These are phyloP conservation scores for Chunga burmeisteri DNA, from an alignment of 2,113 vertebrate genomes.

Conservation along the genomic window DNA sequence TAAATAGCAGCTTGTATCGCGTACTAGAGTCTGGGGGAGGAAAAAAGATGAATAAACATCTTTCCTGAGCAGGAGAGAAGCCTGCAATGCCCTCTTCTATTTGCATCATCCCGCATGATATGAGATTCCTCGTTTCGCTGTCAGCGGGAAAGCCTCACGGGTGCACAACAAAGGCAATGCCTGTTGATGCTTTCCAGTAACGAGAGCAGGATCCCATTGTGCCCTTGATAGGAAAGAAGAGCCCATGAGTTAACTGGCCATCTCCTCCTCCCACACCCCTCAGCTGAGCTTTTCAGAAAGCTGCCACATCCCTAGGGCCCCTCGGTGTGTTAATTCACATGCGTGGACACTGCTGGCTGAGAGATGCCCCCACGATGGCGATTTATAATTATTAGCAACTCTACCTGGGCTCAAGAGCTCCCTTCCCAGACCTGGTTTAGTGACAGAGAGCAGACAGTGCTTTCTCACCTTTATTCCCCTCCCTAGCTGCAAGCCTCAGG, in stretches of 20 bases:
- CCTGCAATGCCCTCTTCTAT: not conserved
- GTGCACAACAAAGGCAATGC: not conserved
- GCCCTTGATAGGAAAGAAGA: not conserved
- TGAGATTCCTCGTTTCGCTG: not conserved
- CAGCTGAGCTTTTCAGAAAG: not conserved
- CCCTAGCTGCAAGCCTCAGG: not conserved
- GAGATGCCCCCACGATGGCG: not conserved
- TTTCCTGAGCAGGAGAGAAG: not conserved
- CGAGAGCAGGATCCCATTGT: not conserved
- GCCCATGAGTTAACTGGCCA: accelerated
- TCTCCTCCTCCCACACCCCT: not conserved
- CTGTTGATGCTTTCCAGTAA: not conserved
- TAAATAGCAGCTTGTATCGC: not conserved
- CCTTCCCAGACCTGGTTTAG: not conserved
- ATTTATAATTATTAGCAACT: not conserved
- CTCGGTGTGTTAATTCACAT: accelerated
- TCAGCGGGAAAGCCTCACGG: not conserved
- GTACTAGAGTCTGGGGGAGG: not conserved
- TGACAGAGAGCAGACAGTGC: not conserved
- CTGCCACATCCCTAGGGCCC: not conserved
- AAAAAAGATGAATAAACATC: conserved; percentile 5
- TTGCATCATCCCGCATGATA: not conserved
- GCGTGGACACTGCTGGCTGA: not conserved
- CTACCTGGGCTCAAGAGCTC: not conserved
- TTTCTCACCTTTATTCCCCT: not conserved